phyloP scores from a whole-genome alignment of 2,797 vertebrate genomes.

The Oryzias sinensis region DNA sequence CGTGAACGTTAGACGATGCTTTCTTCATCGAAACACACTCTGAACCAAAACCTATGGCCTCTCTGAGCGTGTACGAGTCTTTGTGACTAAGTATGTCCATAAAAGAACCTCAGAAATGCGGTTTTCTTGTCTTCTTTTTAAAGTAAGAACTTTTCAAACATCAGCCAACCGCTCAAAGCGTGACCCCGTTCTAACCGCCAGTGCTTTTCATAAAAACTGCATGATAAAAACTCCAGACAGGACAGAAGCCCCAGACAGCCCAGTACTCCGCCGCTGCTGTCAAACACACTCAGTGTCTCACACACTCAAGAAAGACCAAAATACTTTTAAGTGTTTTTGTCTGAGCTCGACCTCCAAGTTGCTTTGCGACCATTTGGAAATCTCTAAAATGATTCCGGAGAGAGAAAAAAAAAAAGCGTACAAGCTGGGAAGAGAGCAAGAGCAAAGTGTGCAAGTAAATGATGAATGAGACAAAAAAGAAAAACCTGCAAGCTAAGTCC shows the following conservation, averaged over 20 bases:
- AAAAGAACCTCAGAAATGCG: too few relatives aligned
- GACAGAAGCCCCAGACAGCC: slow-evolving; percentile 19
- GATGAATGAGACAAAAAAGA: slow-evolving; percentile 26
- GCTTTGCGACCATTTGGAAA: slow-evolving; percentile 33
- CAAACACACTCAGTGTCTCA: slow-evolving; percentile 29
- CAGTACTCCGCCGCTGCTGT: slow-evolving; percentile 15
- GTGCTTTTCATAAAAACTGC: slow-evolving; percentile 11
- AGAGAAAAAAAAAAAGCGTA: slow-evolving; percentile 2
- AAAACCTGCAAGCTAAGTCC: slow-evolving; percentile 7
- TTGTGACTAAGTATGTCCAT: background rate
- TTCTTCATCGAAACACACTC: slow-evolving; percentile 53
- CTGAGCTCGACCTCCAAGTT: slow-evolving; percentile 18
- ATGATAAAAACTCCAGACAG: slow-evolving; percentile 24
- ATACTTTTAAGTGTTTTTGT: slow-evolving; percentile 39
- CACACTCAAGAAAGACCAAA: slow-evolving; percentile 10
- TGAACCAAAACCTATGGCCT: slow-evolving; percentile 57
- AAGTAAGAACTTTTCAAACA: background rate
- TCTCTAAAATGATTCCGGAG: slow-evolving; percentile 29
- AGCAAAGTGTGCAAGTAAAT: background rate
- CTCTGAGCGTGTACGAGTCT: slow-evolving; percentile 31
- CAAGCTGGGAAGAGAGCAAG: slow-evolving; percentile 6
- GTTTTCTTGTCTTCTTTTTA: too few relatives aligned
- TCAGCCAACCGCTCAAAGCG: slow-evolving; percentile 1
- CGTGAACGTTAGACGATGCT: slow-evolving; percentile 1
- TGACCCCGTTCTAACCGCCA: background rate